phyloP scores from a whole-genome alignment of 2,888 invertebrate genomes.

The Caenorhabditis angaria region DNA sequence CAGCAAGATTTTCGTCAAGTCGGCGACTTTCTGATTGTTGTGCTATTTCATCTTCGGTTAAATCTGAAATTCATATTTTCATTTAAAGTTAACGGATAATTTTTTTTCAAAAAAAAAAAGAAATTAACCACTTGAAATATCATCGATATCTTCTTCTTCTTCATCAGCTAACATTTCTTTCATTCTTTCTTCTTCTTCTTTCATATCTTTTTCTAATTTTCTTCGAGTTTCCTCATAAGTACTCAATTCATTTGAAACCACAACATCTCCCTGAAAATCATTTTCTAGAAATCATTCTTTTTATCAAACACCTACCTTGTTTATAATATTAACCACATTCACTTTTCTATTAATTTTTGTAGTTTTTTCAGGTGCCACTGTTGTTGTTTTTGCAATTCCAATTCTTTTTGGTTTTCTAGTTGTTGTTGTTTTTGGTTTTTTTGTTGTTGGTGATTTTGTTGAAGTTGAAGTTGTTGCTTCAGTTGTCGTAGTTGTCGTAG shows the following conservation, averaged over 20 bases:
- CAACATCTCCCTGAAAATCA: slow-evolving; percentile 31
- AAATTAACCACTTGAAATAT: not conserved
- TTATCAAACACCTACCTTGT: slow-evolving; percentile 1
- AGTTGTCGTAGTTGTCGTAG: slow-evolving; percentile 12
- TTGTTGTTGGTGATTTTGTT: slow-evolving; percentile 21
- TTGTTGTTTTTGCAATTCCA: not conserved
- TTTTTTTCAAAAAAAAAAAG: too few species aligned
- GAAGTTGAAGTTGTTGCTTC: slow-evolving; percentile 23
- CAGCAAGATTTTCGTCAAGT: not conserved
- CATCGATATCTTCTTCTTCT: slow-evolving; percentile 34
- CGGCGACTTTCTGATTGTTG: not conserved
- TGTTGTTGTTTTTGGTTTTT: slow-evolving; percentile 9
- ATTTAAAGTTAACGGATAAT: too few species aligned
- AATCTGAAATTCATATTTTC: not conserved
- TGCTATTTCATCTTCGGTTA: not conserved
- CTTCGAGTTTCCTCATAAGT: slow-evolving; percentile 47
- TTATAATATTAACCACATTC: not conserved
- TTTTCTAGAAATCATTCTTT: not conserved
- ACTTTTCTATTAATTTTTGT: slow-evolving; percentile 2
- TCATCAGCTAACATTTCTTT: slow-evolving; percentile 49
- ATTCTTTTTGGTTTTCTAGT: slow-evolving; percentile 8
- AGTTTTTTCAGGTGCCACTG: not conserved
- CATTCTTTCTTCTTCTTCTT: slow-evolving; percentile 49
- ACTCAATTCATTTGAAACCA: slow-evolving; percentile 27
- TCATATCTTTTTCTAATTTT: slow-evolving; percentile 47